Percentiles rank a stretch among this genome's conserved stretches.
Conservation (phyloP, 2,113 vertebrate species). For the Pithys albifrons region DNA sequence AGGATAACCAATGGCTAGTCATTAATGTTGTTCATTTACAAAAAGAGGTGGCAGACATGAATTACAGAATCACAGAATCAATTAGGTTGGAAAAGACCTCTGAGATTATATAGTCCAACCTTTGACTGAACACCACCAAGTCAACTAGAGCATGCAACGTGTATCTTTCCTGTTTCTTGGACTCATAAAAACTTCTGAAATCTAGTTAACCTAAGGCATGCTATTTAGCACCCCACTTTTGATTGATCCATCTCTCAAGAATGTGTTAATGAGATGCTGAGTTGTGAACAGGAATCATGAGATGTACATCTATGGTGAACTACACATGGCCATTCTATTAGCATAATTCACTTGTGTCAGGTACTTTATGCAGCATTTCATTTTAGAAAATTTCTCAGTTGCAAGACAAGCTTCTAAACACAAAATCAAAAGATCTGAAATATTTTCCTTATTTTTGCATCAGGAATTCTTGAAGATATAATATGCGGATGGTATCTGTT, state of each 20-base stretch:
- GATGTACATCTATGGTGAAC: background rate
- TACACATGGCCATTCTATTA: constrained; percentile 61
- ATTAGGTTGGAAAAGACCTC: background rate
- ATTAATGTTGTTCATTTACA: background rate
- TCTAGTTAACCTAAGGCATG: constrained; percentile 54
- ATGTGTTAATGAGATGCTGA: constrained; percentile 64
- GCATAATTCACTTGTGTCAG: constrained; percentile 50
- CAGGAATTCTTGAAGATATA: constrained; percentile 51
- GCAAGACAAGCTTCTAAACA: constrained; percentile 46
- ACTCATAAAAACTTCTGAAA: constrained; percentile 39
- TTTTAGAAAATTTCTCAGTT: constrained; percentile 58
- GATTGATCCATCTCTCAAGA: constrained; percentile 62
- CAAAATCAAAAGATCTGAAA: constrained; percentile 38
- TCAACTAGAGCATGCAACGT: background rate
- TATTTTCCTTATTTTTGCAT: constrained; percentile 58
- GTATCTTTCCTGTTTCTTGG: background rate
- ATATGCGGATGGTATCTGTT: constrained; percentile 39
- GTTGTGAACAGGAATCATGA: constrained; percentile 56
- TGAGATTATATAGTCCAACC: background rate
- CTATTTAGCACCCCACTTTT: constrained; percentile 56
- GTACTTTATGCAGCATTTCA: constrained; percentile 47
- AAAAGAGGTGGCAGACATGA: background rate
- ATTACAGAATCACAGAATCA: background rate
- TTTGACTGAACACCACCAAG: background rate
- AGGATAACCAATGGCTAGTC: background rate